Evolutionary conservation across 2,797 vertebrate genomes (phyloP).

Genomic region (Gallinago solitaria): DNA sequence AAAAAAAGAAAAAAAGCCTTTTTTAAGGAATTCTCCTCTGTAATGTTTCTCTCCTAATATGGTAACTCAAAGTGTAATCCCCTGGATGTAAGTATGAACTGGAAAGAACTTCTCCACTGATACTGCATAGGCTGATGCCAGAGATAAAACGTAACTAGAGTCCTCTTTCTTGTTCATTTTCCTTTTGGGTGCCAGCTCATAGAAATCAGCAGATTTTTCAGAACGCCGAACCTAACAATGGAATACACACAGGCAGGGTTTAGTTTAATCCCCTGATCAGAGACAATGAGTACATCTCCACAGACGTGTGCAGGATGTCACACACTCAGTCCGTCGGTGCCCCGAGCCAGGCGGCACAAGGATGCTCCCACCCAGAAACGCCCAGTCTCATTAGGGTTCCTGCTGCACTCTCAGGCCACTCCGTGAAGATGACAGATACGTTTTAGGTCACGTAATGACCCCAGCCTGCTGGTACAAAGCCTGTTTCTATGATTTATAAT

Average conservation of each 20-base stretch:
- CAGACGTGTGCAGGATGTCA: neutral
- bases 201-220: neutral
- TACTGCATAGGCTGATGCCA: neutral
- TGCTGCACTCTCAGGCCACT: neutral
- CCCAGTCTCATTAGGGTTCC: fast-evolving
- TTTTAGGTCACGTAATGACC: fast-evolving
- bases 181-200: neutral
- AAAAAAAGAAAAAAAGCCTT: fast-evolving
- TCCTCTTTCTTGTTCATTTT: neutral
- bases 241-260: neutral
- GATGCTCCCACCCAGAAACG: neutral
- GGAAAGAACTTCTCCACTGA: neutral
- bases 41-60: neutral
- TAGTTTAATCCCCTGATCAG: neutral
- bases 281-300: neutral
- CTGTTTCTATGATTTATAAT: neutral
- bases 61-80: neutral
- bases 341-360: neutral
- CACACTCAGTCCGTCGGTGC: fast-evolving
- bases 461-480: neutral
- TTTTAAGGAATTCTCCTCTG: neutral
- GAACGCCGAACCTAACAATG: neutral
- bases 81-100: neutral
- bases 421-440: neutral
- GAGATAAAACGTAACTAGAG: neutral